Evolutionary conservation across 2,888 invertebrate species (phyloP), one percentile per base, ranked within the genome.

Genomic region (Melangyna quadrimaculata): DNA sequence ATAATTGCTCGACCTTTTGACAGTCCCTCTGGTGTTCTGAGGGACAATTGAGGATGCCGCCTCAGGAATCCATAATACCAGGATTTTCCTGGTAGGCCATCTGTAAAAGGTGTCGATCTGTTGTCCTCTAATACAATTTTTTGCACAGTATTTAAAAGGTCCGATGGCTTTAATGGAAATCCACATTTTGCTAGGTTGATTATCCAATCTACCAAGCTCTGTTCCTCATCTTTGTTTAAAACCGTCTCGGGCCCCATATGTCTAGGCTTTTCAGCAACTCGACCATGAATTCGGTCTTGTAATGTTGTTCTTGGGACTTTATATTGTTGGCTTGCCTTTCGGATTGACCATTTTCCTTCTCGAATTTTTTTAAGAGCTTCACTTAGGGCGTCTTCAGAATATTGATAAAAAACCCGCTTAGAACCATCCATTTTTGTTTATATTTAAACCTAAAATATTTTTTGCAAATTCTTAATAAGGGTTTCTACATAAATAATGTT

Each of bases 1-100:
- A 83, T 43, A 0, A 77, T 55, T 0, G 65, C 77, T 37, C 79
- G 19, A 8, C 69, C 69, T 69, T 69, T 63, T 63, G 63, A 63
- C 6, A 67, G 51, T 35, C 67, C 51, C 45, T 84, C 78, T 22
- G 80, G 73, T 14, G 73, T 69, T 43, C 78, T 53, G 10, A 87
- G 35, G 10, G 65, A 53, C 8, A 82, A 29, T 35, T 69, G 14
- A 4, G 48, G 35, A 61, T 80, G 53, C 7, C 53, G 53, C n/a
- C 5, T 53, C 1, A 53, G 7, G 10, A 84, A 84, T 6, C n/a
- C 37, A 24, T 73, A 69, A 29, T 67, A 84, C 83, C 83, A 83
- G 3, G 37, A 12, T 9, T 43, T 40, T 8, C 51, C 48, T n/a
- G 65, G 37, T 10, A 37, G 61, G 14, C 37, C 35, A 4, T 45